Base-by-base conservation (phyloP, 2,888 invertebrate genomes). In the Noctuana brunneofusca region DNA sequence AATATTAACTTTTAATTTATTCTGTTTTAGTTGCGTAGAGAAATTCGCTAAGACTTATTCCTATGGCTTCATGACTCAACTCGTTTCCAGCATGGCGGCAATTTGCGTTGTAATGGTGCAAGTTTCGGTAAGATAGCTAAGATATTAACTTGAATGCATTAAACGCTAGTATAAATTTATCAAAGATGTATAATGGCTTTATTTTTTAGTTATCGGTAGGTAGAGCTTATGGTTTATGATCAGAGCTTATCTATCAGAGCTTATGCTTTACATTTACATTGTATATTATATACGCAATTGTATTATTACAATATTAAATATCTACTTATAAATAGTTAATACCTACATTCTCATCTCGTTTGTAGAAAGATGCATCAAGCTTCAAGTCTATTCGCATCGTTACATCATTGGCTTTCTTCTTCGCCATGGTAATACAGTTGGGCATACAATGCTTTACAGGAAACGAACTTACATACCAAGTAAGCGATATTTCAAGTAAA, bases 91-190 rank as follows among this genome's bases (percentile, higher is more conserved):
- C 70, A 84, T 86, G 86, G 88, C 89, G 12, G 90, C 90, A 41
- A 90, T 91, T 78, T 90, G 91, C 78, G 88, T 86, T 50, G 86
- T 90, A 75, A 91, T 91, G 91, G 89, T 91, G 46, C 91, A 91
- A 85, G 83, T 91, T 82, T 89, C 91, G 84, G 91, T 91, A 78
- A 84, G 84, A 68, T 65, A 48, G 20, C 55, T 55, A 55, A 62
- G 38, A 49, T 60, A 48, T 38, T 35, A 53, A 43, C 12, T 46
- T 32, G 32, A 50, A 16, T 30, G 0, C 43, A 4, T 20, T 35
- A 43, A 8, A 52, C 41, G 49, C 30, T 30, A 58, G 16, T 52
- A 18, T 52, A 50, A 58, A 24, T 24, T 50, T 58, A 41, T 52
- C 30, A 50, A 50, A 41, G 58, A 52, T 50, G 49, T 32, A 9